A percentile compares a stretch with the other conserved stretches of the same genome.
Conservation (phyloP, 2,888 invertebrate genomes). For the Physocephala rufipes region DNA sequence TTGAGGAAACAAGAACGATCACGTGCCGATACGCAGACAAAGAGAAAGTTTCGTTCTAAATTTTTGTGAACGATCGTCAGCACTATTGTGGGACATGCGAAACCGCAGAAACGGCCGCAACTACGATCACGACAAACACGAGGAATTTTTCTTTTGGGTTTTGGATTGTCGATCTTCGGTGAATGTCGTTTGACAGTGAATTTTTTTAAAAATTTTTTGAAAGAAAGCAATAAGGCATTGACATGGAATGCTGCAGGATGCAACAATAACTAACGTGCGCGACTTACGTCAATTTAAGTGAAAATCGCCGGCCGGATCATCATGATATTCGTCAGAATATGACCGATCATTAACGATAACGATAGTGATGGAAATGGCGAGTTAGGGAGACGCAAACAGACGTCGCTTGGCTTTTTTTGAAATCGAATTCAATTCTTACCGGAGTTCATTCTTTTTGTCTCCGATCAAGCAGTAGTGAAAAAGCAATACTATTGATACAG, state of each 20-base stretch:
- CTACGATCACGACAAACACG: not conserved
- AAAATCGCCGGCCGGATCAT: conserved; percentile 47
- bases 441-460: not conserved
- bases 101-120: not conserved
- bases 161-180: conserved; percentile 7
- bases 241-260: conserved; percentile 24
- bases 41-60: conserved; percentile 39
- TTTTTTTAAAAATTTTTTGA: not conserved
- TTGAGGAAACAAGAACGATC: conserved; percentile 18
- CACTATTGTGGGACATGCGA: not conserved
- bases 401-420: not conserved
- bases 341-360: conserved; percentile 7
- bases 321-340: conserved; percentile 10
- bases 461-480: conserved; percentile 11
- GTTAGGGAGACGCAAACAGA: not conserved
- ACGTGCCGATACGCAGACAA: conserved; percentile 23
- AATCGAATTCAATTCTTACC: not conserved
- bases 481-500: not conserved
- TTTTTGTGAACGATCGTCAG: conserved; percentile 22
- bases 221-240: not conserved
- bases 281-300: conserved; percentile 47
- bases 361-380: not conserved
- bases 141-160: conserved; percentile 23
- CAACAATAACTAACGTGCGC: not conserved
- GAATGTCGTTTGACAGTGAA: conserved; percentile 17